Evolutionary conservation across 2,797 vertebrate species (phyloP).

Genomic region (Poecilia wingei): DNA sequence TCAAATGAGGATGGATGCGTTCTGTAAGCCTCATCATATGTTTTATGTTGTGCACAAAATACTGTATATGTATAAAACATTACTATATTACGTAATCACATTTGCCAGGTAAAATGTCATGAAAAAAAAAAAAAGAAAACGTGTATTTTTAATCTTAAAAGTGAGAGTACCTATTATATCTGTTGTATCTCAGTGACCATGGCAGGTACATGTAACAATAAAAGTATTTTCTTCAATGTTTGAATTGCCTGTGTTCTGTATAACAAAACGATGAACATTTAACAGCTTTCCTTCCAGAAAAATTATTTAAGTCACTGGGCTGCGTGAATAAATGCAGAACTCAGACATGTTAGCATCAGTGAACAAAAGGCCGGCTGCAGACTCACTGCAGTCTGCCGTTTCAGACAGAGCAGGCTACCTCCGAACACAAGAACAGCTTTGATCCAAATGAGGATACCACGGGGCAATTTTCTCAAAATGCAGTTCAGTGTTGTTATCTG

Average conservation of each 20-base stretch:
- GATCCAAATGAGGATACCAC: conserved; percentile 45
- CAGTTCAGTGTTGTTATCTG: conserved; percentile 22
- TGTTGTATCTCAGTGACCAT: conserved; percentile 58
- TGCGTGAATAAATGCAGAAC: not conserved
- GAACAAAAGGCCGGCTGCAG: conserved; percentile 18
- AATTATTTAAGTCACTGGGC: conserved; percentile 4
- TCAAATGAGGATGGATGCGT: not conserved
- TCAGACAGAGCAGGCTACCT: conserved; percentile 36
- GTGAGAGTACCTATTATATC: conserved; percentile 47
- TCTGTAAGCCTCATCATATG: conserved; percentile 15
- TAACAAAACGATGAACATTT: not conserved
- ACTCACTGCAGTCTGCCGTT: conserved; percentile 28
- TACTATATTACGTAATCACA: conserved; percentile 31
- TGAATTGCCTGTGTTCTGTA: conserved; percentile 30
- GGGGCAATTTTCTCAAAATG: conserved; percentile 31
- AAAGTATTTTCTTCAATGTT: conserved; percentile 74
- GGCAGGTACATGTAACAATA: conserved; percentile 68
- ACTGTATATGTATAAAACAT: conserved; percentile 33
- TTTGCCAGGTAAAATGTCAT: conserved; percentile 38
- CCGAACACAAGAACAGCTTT: conserved; percentile 18
- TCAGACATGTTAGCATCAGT: conserved; percentile 22
- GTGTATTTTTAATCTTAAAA: conserved; percentile 51
- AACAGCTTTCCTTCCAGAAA: not conserved
- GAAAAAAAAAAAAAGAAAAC: conserved; percentile 13
- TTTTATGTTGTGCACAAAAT: conserved; percentile 39